Conservation (phyloP, 1,140 invertebrate genomes). For the Macrotrachela quadricornifera region DNA sequence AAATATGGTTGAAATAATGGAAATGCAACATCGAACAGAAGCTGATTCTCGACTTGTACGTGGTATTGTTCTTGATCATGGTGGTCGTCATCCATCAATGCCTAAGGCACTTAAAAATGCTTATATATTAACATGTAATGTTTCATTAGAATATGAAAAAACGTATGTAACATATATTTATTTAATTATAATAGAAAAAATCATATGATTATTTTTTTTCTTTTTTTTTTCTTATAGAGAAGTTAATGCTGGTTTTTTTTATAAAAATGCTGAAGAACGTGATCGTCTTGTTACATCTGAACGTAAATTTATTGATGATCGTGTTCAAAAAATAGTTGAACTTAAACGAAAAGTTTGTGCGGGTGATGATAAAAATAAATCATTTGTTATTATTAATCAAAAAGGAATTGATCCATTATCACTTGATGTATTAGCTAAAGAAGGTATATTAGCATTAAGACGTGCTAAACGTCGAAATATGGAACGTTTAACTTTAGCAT, state of each 20-base stretch:
- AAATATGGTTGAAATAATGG: conserved; percentile 96
- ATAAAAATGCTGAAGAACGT: conserved; percentile 76
- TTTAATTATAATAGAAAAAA: too few species aligned
- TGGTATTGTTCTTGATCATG: conserved; percentile 89
- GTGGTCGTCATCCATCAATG: conserved; percentile 93
- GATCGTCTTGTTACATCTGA: conserved; percentile 84
- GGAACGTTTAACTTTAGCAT: conserved; percentile 77
- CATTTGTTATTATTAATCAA: conserved; percentile 91
- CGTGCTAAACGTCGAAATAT: conserved; percentile 94
- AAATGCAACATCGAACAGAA: conserved; percentile 87
- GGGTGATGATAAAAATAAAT: conserved; percentile 51
- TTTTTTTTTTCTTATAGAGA: conserved; percentile 33
- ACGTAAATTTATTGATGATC: conserved; percentile 80
- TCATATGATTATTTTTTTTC: too few species aligned
- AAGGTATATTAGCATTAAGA: conserved; percentile 74
- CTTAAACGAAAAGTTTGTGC: conserved; percentile 73
- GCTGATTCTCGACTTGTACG: conserved; percentile 42
- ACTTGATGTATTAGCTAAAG: conserved; percentile 78
- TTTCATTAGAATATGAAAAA: conserved; percentile 97
- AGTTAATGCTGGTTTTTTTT: conserved; percentile 96
- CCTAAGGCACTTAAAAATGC: conserved; percentile 80
- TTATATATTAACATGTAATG: conserved; percentile 88
- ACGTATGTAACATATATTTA: conserved; percentile 39
- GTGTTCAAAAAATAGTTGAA: conserved; percentile 82
- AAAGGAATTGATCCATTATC: conserved; percentile 97